A percentile compares a stretch with the other conserved stretches of the same genome.
These are phyloP conservation scores for Tenthredo mesomela DNA, from an alignment of 2,888 invertebrate genomes.

Conservation along the genomic window DNA sequence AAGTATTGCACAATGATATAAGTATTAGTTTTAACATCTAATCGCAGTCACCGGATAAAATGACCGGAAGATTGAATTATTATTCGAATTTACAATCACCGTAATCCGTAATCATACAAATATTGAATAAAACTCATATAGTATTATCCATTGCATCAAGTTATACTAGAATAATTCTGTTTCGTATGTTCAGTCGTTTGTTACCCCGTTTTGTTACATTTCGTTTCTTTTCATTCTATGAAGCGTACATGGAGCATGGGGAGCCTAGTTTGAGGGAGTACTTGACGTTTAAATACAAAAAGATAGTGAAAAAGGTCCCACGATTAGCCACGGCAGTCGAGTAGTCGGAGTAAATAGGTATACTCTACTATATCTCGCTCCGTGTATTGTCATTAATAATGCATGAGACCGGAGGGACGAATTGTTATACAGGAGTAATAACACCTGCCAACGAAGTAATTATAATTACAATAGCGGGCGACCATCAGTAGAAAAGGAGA, in stretches of 20 bases:
- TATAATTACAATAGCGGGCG: constrained; percentile 44
- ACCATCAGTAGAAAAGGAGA: neutral
- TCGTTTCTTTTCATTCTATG: neutral
- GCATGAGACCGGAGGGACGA: constrained; percentile 46
- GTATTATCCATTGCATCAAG: neutral
- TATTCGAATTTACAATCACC: neutral
- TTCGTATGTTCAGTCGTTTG: neutral
- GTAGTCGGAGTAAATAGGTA: constrained; percentile 34
- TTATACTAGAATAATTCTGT: neutral
- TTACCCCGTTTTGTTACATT: neutral
- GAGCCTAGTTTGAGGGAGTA: neutral
- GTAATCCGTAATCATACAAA: neutral
- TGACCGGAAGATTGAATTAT: neutral
- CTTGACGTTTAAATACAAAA: constrained; percentile 30
- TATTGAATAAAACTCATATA: neutral
- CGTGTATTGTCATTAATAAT: constrained; percentile 45
- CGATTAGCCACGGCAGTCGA: constrained; percentile 48
- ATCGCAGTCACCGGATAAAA: constrained; percentile 3
- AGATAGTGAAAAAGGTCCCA: constrained; percentile 45
- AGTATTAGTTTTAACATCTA: neutral
- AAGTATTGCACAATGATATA: constrained; percentile 37
- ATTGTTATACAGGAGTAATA: constrained; percentile 49
- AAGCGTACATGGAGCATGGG: neutral
- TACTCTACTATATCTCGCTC: constrained; percentile 14
- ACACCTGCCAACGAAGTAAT: constrained; percentile 50